Base-by-base conservation (phyloP, 2,888 invertebrate species). In the Lordiphosa andalusiaca region DNA sequence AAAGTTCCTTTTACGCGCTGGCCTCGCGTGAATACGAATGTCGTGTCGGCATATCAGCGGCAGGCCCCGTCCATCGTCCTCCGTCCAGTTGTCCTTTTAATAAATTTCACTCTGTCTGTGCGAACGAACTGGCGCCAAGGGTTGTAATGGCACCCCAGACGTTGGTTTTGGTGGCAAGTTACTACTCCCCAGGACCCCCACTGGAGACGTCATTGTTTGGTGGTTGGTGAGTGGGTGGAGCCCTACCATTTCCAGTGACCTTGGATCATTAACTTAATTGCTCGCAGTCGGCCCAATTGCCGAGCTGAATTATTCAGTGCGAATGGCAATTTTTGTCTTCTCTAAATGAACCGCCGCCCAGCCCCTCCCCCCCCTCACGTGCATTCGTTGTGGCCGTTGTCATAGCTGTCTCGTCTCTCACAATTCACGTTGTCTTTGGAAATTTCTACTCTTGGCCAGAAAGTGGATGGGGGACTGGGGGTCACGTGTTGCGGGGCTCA, bases 191-290 rank as follows among this genome's bases (percentile, higher is more conserved):
- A 57, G 61, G 58, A 54, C 65, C 52, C 40, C 33, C 21, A 6
- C 53, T 47, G 37, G 30, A 16, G 48, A 35, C 85, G 85, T 77
- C 77, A 77, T 71, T 68, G 71, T 75, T 69, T 50, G 42, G 42
- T 21, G 5, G 42, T 48, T 12, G 5, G 25, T 21, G 30, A 39
- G 42, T 21, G 5, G 42, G 42, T 12, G 5, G 25, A 30, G 30
- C 6, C 5, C 10, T 59, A 68, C 4, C 60, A 68, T 59, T 84
- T 85, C 86, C 84, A 84, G 78, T 82, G 82, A 82, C 82, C 82
- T 82, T 80, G 83, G 65, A 74, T 84, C 75, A 85, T 82, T 85
- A 85, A 85, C 67, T 84, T 82, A 82, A 85, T 82, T 73, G 85
- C 71, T 84, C 59, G 58, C 56, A 66, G 72, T 53, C 62, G 62